Percentiles rank a stretch among this genome's conserved stretches.
Conservation (phyloP, 1,140 invertebrate genomes). For the Aphaenogaster ashmeadi region DNA sequence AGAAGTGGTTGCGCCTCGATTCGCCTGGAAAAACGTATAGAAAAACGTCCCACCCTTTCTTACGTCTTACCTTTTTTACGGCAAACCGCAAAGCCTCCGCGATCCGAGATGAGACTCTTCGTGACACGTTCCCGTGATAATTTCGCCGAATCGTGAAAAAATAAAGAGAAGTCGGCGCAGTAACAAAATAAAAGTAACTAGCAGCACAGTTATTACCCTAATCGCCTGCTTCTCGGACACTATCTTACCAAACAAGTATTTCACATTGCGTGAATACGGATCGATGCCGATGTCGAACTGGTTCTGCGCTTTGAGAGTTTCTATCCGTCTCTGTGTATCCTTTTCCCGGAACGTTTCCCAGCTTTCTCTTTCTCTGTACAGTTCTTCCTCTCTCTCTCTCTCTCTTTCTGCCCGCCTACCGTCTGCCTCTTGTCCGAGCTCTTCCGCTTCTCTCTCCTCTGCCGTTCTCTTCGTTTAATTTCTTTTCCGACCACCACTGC, state of each 20-base stretch:
- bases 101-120: conserved; percentile 14
- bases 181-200: conserved; percentile 48
- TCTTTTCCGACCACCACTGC: conserved; percentile 42
- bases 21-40: conserved; percentile 11
- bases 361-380: not conserved
- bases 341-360: conserved; percentile 35
- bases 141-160: conserved; percentile 7
- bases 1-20: conserved; percentile 51
- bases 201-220: conserved; percentile 40
- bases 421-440: not conserved
- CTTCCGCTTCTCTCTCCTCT: conserved; percentile 21
- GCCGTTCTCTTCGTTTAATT: conserved; percentile 54
- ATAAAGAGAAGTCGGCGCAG: conserved; percentile 12
- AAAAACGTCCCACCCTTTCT: not conserved
- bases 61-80: conserved; percentile 17
- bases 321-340: conserved; percentile 2
- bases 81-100: not conserved
- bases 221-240: conserved; percentile 30
- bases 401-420: not conserved
- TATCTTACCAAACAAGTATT: conserved; percentile 45
- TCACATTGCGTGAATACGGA: conserved; percentile 67
- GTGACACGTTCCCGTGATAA: conserved; percentile 18
- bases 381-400: not conserved
- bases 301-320: conserved; percentile 17
- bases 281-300: conserved; percentile 48